Percentiles rank a stretch among this genome's conserved stretches.
Evolutionary conservation across 2,113 vertebrate genomes (phyloP).

Genomic region (Myocastor coypus): DNA sequence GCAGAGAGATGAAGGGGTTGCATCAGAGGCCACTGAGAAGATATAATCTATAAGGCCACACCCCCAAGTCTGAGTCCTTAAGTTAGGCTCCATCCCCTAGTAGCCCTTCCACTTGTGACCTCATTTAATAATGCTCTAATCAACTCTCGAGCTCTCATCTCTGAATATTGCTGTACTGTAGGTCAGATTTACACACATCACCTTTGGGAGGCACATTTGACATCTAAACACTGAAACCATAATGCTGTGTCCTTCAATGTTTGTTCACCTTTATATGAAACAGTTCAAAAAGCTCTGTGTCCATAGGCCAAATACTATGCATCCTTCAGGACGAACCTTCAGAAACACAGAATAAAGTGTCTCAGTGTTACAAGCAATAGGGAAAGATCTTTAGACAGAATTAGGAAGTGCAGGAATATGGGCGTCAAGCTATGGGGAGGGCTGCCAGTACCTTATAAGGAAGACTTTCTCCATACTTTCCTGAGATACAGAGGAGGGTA

Average conservation of each 20-base stretch:
- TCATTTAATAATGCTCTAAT: neutral
- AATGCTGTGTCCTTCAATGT: neutral
- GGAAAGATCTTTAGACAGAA: neutral
- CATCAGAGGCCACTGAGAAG: neutral
- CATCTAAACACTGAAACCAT: neutral
- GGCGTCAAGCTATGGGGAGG: neutral
- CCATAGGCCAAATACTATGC: neutral
- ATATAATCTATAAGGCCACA: neutral
- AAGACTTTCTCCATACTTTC: neutral
- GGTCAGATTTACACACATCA: neutral
- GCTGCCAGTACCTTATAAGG: neutral
- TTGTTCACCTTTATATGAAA: neutral
- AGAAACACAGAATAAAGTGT: neutral
- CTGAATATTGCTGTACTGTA: neutral
- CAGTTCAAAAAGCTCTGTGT: neutral
- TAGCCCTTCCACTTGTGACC: neutral
- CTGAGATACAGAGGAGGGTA: neutral
- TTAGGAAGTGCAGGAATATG: neutral
- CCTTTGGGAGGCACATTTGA: neutral
- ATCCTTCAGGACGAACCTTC: neutral
- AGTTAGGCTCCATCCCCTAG: neutral
- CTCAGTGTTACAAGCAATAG: neutral
- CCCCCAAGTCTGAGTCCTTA: neutral
- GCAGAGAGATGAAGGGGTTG: neutral
- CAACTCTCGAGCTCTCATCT: neutral